These are phyloP conservation scores for Coracopsis vasa DNA, from an alignment of 2,113 vertebrate genomes.

Conservation along the genomic window DNA sequence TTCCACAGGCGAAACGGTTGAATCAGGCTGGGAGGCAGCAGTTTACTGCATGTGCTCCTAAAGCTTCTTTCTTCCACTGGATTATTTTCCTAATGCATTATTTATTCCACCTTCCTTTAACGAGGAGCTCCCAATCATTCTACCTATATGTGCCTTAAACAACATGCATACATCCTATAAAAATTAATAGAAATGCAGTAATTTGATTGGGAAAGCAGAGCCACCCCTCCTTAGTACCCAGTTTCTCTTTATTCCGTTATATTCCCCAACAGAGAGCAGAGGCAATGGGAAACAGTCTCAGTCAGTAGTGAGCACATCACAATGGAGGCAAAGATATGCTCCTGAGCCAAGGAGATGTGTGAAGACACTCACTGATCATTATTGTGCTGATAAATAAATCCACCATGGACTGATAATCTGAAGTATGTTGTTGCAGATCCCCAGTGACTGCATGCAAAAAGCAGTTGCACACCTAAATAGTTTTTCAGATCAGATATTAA, in stretches of 20 bases:
- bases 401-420: neutral
- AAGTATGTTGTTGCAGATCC: neutral
- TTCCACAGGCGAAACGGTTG: neutral
- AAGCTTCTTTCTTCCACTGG: neutral
- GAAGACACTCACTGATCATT: neutral
- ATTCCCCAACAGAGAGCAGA: neutral
- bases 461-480: neutral
- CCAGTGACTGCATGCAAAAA: neutral
- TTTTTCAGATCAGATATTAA: neutral
- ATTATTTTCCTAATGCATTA: neutral
- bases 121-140: neutral
- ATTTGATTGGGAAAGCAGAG: neutral
- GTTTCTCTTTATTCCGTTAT: neutral
- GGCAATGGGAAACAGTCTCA: neutral
- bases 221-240: neutral
- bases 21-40: neutral
- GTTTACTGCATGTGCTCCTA: neutral
- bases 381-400: neutral
- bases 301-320: rapidly evolving
- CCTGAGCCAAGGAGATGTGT: neutral
- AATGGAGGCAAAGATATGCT: neutral
- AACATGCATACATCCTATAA: rapidly evolving
- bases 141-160: rapidly evolving
- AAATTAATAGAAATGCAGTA: neutral
- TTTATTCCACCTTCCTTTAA: neutral